Percentiles rank a stretch among this genome's conserved stretches.
Evolutionary conservation across 2,797 vertebrate genomes (phyloP).

Genomic region (Ceryle rudis): DNA sequence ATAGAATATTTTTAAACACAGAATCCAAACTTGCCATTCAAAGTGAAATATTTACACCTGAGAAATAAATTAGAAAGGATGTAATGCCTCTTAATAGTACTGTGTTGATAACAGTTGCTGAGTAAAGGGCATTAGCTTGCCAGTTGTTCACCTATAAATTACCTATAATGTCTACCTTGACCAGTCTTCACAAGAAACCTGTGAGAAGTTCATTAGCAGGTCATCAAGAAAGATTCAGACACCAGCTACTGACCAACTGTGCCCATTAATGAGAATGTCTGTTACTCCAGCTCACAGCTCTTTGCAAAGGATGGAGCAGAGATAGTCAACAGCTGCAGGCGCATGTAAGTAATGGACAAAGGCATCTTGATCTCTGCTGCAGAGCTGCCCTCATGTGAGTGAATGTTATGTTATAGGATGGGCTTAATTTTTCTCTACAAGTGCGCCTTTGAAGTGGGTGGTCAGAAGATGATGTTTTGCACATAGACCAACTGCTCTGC

Average conservation of each 20-base stretch:
- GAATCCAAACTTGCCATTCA: not conserved
- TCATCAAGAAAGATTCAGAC: slow-evolving; percentile 23
- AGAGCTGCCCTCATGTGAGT: rapidly evolving
- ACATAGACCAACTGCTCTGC: not conserved
- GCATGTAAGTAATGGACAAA: not conserved
- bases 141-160: slow-evolving; percentile 38
- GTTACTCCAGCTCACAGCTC: not conserved
- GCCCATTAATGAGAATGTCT: not conserved
- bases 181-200: slow-evolving; percentile 33
- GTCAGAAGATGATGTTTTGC: not conserved
- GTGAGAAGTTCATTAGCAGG: slow-evolving; percentile 40
- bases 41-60: not conserved
- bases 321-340: not conserved
- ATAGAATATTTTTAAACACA: not conserved
- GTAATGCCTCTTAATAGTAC: not conserved
- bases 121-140: not conserved
- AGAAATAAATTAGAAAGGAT: slow-evolving; percentile 24
- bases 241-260: not conserved
- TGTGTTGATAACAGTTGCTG: not conserved
- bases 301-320: not conserved
- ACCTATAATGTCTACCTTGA: not conserved
- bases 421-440: not conserved
- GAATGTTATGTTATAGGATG: not conserved
- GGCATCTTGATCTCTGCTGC: not conserved
- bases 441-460: not conserved